Base-by-base conservation (phyloP, 2,888 invertebrate species). In the Tethea ocularis region DNA sequence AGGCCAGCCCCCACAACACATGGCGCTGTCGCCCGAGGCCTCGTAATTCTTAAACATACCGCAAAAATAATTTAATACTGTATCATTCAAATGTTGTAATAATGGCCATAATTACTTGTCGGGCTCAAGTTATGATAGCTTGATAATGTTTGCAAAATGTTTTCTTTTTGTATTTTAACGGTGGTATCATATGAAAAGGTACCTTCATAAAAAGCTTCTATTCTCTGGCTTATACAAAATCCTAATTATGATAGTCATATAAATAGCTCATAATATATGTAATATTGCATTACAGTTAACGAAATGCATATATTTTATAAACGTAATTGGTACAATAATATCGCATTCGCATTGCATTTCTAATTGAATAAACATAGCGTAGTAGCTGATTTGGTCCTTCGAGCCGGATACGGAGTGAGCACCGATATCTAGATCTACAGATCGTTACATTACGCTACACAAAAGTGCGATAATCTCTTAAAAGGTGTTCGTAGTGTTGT, bases 401-500 rank as follows among this genome's bases (percentile, higher is more conserved):
- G 65, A 68, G 56, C 60, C 69, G 69, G 68, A 69, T 67, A 65
- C 59, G 67, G 71, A 67, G 67, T 72, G 71, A 68, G 67, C 70
- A 67, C 66, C 69, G 74, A 76, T 87, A 90, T 90, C 87, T 87
- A 78, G 83, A 89, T 89, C 83, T 83, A 61, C 53, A 83, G 85
- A 87, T 87, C 75, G 85, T 83, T 82, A 81, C 86, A 83, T 86
- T 87, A 83, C 79, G 71, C 67, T 77, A 76, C 75, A 86, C 78
- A 82, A 84, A 81, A 86, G 85, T 84, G 84, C 86, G 91, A 92
- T 92, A 89, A 92, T 92, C 90, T 91, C 80, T 79, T 85, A 86
- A 91, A 91, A 91, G 91, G 90, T 91, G 91, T 89, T 84, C 83
- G 83, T 86, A 80, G 86, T 87, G 87, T 86, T 89, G 86, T 88